Percentiles rank a stretch among this genome's conserved stretches.
Conservation (phyloP, 2,113 vertebrate species). For the Phylloscopus whistleri region DNA sequence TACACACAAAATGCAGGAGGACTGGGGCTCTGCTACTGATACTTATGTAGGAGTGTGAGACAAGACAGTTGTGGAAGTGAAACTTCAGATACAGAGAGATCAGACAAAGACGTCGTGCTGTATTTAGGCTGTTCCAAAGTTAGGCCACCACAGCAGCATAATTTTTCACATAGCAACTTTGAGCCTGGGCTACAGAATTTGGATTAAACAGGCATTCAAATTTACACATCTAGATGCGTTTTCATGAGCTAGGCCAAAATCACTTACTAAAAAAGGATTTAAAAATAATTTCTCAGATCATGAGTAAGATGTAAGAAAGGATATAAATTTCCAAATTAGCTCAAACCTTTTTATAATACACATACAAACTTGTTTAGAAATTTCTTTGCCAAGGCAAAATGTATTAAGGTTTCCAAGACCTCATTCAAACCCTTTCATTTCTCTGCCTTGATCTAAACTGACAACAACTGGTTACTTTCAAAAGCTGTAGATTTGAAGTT, state of each 20-base stretch:
- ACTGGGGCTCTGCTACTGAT: not conserved
- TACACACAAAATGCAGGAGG: not conserved
- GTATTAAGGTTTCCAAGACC: not conserved
- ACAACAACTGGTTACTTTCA: not conserved
- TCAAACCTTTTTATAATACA: not conserved
- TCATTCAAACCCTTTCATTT: not conserved
- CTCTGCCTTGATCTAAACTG: not conserved
- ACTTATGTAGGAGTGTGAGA: rapidly evolving
- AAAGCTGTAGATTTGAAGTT: not conserved
- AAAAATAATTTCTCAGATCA: not conserved
- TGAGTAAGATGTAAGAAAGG: not conserved
- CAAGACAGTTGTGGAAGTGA: not conserved
- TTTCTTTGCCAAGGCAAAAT: not conserved
- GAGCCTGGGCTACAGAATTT: not conserved
- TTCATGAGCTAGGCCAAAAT: not conserved
- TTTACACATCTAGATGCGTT: not conserved
- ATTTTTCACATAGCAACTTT: not conserved
- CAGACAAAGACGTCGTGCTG: not conserved
- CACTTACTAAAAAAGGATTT: not conserved
- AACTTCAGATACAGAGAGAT: not conserved
- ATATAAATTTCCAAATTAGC: not conserved
- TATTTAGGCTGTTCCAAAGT: not conserved
- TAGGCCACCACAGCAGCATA: not conserved
- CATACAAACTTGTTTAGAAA: not conserved
- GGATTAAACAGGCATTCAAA: not conserved